Evolutionary conservation across 2,797 vertebrate genomes (phyloP), one percentile per base, ranked within the genome.

Genomic region (Acropternis orthonyx): DNA sequence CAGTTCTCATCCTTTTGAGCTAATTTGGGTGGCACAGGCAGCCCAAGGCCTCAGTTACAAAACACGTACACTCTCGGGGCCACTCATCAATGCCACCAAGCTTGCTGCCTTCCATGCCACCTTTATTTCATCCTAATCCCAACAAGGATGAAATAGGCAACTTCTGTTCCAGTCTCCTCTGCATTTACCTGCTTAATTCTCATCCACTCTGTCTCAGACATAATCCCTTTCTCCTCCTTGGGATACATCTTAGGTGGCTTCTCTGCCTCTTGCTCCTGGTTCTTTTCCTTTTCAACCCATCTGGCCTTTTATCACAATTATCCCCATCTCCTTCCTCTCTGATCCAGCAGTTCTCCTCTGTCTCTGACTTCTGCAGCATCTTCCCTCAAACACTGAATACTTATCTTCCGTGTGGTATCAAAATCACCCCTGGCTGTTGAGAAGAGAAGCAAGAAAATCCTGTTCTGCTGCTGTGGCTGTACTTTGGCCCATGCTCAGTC

Each of bases 371-470:
- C 46, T 79, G 59, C 59, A 78, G 18, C 63, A 66, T 66, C 85
- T 82, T 71, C 89, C 75, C 36, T 44, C 52, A 67, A 72, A 58
- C 65, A 68, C 41, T 39, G 44, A 89, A n/a, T 59, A 55, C 39
- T 79, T 72, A 26, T 3, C 46, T 69, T 90, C 36, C 16, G 6
- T 59, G 62, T 28, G 43, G 20, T 72, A 88, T 62, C 69, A 75
- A 43, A 90, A 88, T 69, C 43, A n/a, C 43, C n/a, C 14, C 23
- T 0, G 3, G 72, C 61, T 80, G 32, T 80, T 89, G 30, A 61
- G 77, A 26, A 91, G 30, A 61, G 77, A 26, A 91, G 59, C 92
- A 76, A 84, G 88, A 93, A 93, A 92, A 91, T 91, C 66, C 59
- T 59, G 71, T 80, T 92, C 49, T 73, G 51, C 77, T 73, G 48